Evolutionary conservation across 2,113 vertebrate genomes (phyloP).

Genomic region (Pollachius pollachius): DNA sequence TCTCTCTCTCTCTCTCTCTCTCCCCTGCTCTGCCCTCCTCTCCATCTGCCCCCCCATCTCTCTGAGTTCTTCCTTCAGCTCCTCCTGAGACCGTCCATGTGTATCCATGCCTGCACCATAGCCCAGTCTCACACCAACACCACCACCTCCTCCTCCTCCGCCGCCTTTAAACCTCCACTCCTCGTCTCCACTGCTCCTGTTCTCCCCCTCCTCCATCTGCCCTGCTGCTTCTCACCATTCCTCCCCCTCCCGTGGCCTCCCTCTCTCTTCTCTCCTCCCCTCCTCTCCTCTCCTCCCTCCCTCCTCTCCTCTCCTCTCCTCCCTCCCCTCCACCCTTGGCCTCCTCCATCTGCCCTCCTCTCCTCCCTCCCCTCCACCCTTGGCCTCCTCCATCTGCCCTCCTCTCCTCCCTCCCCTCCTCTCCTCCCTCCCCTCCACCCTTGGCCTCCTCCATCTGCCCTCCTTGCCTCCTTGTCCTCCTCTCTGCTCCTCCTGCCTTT

Average conservation of each 20-base stretch:
- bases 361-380: too few relatives aligned
- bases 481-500: conserved; percentile 26
- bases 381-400: conserved; percentile 1
- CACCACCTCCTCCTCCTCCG: not conserved
- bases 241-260: too few relatives aligned
- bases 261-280: conserved; percentile 16
- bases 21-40: not conserved
- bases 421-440: not conserved
- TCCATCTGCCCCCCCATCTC: not conserved
- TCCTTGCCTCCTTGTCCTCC: conserved; percentile 21
- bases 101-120: too few relatives aligned
- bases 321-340: not conserved
- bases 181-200: too few relatives aligned
- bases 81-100: conserved; percentile 23
- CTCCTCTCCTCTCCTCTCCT: not conserved
- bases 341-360: conserved; percentile 5
- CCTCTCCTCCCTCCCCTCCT: not conserved
- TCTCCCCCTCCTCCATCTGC: conserved; percentile 4
- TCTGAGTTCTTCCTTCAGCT: not conserved
- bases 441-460: conserved; percentile 6
- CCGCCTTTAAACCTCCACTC: not conserved
- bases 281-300: not conserved
- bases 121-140: too few relatives aligned
- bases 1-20: not conserved
- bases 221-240: not conserved